Evolutionary conservation across 2,888 invertebrate species (phyloP), one percentile per base, ranked within the genome.

Genomic region (Aspidiotus rigidus): DNA sequence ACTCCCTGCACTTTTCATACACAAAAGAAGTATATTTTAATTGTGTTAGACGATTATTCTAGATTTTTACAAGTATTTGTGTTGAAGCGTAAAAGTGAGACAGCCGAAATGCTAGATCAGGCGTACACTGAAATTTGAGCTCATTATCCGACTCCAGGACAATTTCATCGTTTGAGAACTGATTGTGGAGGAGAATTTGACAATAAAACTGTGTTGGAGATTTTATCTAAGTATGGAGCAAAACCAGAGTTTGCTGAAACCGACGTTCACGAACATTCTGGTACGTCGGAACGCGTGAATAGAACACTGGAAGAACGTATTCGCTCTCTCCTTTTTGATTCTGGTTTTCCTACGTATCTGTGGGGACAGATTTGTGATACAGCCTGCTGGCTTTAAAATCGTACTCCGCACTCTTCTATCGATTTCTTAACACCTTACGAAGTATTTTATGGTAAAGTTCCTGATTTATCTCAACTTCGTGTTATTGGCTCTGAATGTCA

Each of bases 51-150:
- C 56, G 56, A 56, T n/a, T 15, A 56, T 15, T 15, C 56, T 8
- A 11, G n/a, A 56, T 56, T 15, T 56, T 56, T 56, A n/a, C 56
- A 56, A n/a, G 10, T 56, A 56, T 56, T 56, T 16, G 13, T 56
- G 8, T 10, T 56, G 16, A 56, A 56, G 15, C 56, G 7, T n/a
- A 56, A 56, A 56, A 56, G 56, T 56, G 56, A 56, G 56, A 16
- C 56, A 10, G n/a, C 7, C 9, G n/a, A 16, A 16, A 15, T 15
- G 13, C 13, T 56, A 7, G 16, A 56, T 13, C n/a, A 10, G 16
- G 56, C 56, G 16, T 56, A 15, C 8, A 8, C 11, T 15, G 56
- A 15, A 56, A 15, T 56, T 8, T 15, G 15, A 15, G 56, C 56
- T 13, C 56, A n/a, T 8, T 56, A 56, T 56, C 49, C 49, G 11